These are phyloP conservation scores for rabbit (Oryctolagus cuniculus) DNA, from an alignment of 2,113 vertebrate genomes.

Conservation along the genomic window mOryCun1.1 NC_091432.1:63358501-63359000, in stretches of 20 bases:
- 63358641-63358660: not conserved
- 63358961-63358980: not conserved
- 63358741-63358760: not conserved
- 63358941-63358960: not conserved
- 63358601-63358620: constrained; percentile 42
- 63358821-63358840: not conserved
- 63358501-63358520: constrained; percentile 35
- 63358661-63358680: not conserved
- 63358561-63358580: not conserved
- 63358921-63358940: constrained; percentile 58
- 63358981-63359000: no score
- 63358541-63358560: not conserved
- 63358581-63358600: not conserved
- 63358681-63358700: not conserved
- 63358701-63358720: not conserved
- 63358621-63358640: constrained; percentile 22
- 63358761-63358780: not conserved
- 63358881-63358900: not conserved
- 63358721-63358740: not conserved
- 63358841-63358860: constrained; percentile 56
- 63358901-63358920: constrained; percentile 59
- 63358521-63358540: not conserved
- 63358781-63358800: not conserved
- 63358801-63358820: not conserved
- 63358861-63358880: constrained; percentile 65